Conservation (phyloP, 2,797 vertebrate species). For the Darevskia nairensis region DNA sequence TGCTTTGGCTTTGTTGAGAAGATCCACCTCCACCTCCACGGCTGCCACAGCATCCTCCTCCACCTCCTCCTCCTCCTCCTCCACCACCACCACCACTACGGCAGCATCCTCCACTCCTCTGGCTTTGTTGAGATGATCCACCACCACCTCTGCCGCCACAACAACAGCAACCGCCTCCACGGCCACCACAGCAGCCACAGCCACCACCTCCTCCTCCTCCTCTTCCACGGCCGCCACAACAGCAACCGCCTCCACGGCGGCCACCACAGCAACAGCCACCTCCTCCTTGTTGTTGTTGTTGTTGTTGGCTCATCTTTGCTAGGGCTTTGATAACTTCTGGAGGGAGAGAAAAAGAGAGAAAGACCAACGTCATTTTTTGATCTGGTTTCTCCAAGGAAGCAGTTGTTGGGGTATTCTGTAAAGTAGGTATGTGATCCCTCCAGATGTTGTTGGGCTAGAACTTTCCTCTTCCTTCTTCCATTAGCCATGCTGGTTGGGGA, state of each 20-base stretch:
- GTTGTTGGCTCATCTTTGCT: slow-evolving; percentile 28
- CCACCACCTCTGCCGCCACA: not conserved
- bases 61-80: not conserved
- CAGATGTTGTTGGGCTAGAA: not conserved
- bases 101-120: slow-evolving; percentile 4
- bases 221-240: not conserved
- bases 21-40: not conserved
- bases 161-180: not conserved
- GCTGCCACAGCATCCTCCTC: not conserved
- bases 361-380: not conserved
- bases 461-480: not conserved
- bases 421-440: too few relatives aligned
- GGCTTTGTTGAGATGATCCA: not conserved
- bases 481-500: too few relatives aligned
- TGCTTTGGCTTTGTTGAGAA: not conserved
- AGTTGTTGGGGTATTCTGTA: too few relatives aligned
- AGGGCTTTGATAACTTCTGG: not conserved
- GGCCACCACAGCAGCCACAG: too few relatives aligned
- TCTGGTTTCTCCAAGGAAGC: too few relatives aligned
- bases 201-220: not conserved
- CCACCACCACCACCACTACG: not conserved
- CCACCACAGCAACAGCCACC: not conserved
- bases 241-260: too few relatives aligned
- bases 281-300: not conserved
- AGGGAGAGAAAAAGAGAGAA: not conserved